Base-by-base conservation (phyloP, 2,888 invertebrate species). In the Nomada hirtipes region DNA sequence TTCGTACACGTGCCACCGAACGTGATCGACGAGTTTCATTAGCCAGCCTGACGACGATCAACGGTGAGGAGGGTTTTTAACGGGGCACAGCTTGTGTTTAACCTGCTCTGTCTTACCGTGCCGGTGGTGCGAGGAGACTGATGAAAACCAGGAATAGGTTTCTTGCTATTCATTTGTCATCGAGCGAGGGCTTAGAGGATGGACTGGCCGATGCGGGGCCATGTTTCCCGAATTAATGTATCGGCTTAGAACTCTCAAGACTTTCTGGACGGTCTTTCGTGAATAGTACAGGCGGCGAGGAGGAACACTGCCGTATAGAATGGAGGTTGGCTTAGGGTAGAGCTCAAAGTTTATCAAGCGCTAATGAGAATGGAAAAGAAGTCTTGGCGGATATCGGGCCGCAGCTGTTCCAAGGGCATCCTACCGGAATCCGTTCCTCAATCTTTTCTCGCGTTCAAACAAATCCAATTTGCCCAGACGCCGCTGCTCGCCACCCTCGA, bases 11-110 rank as follows among this genome's bases (percentile, higher is more conserved):
- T 74, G 78, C 75, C 83, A 47, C 67, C 74, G 76, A 68, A 78
- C 83, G 83, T 83, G 83, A 82, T 69, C 74, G 70, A 83, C 74
- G 82, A 77, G 83, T 82, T 77, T 82, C 83, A 82, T 82, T 78
- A 83, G 74, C 44, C 52, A 20, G 52, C 18, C 60, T n/a, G 57
- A 53, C 52, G 57, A 53, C 71, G 69, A 82, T 77, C 75, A 70
- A 70, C 53, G 53, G 20, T 23, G 64, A 67, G 23, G 44, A 50
- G 57, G 72, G 36, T 64, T 70, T 59, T 64, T 64, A 55, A 50
- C 59, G 71, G 15, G 1, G 4, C 15, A 15, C 15, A 11, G 18
- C 60, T 36, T 61, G 79, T 67, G 71, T 78, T 71, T 71, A 67
- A 78, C 67, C 79, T 69, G 36, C 79, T 79, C 70, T 47, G 47